Percentiles rank a stretch among this genome's conserved stretches.
Conservation (phyloP, 2,113 vertebrate genomes). For the Oryzias melastigma region DNA sequence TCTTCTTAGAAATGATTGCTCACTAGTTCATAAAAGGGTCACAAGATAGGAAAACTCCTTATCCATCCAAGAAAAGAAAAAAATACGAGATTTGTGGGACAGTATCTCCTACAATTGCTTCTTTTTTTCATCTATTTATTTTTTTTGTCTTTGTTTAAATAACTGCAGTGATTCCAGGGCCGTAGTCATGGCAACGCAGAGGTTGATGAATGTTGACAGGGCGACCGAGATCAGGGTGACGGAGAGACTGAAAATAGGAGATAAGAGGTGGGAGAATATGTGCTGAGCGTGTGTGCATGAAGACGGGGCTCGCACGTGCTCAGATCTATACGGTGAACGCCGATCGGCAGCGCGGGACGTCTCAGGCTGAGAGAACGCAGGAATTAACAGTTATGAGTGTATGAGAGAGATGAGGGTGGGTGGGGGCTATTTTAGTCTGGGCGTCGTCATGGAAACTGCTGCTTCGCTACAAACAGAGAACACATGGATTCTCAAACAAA, state of each 20-base stretch:
- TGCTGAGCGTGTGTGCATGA: constrained; percentile 10
- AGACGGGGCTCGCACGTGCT: constrained; percentile 20
- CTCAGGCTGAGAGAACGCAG: constrained; percentile 49
- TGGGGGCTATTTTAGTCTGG: constrained; percentile 77
- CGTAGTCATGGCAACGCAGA: constrained; percentile 72
- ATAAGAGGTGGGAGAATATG: constrained; percentile 65
- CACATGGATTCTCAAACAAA: constrained; percentile 73
- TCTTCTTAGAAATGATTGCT: background rate
- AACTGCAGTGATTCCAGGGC: constrained; percentile 74
- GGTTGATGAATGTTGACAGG: constrained; percentile 76
- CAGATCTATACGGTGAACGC: constrained; percentile 55
- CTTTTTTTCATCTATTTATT: constrained; percentile 22
- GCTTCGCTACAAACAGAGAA: constrained; percentile 80
- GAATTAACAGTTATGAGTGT: constrained; percentile 61
- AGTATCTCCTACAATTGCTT: too few species aligned
- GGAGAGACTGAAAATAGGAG: constrained; percentile 66
- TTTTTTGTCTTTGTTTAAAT: constrained; percentile 72
- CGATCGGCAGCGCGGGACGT: constrained; percentile 50
- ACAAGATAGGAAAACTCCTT: constrained; percentile 29
- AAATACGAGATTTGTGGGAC: too few species aligned
- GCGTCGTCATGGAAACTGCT: constrained; percentile 83
- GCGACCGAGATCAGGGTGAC: constrained; percentile 54
- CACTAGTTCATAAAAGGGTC: constrained; percentile 56
- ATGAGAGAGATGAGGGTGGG: constrained; percentile 41
- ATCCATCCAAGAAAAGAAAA: background rate